phyloP scores from a whole-genome alignment of 2,797 vertebrate species.

The Rhinoraja longicauda region DNA sequence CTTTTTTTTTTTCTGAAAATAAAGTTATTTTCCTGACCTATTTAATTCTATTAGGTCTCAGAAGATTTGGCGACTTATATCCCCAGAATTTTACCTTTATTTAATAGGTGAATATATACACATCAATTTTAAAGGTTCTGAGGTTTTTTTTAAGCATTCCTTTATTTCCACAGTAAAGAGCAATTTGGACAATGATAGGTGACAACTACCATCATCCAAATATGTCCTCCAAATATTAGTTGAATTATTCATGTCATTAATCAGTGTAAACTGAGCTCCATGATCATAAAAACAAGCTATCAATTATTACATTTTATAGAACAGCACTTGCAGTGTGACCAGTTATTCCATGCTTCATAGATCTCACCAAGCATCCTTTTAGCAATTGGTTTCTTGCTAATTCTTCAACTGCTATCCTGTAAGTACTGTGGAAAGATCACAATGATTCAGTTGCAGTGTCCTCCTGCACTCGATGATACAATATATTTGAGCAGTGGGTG shows the following conservation, averaged over 20 bases:
- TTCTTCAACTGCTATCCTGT: constrained; percentile 2
- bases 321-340: not conserved
- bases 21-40: not conserved
- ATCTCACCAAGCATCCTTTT: not conserved
- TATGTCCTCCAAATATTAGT: not conserved
- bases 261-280: not conserved
- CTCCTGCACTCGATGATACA: not conserved
- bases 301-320: not conserved
- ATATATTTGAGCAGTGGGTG: not conserved
- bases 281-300: not conserved
- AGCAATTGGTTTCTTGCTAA: not conserved
- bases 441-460: not conserved
- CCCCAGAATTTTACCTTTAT: not conserved
- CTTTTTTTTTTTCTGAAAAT: not conserved
- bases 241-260: not conserved
- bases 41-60: not conserved
- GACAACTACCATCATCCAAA: not conserved
- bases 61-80: not conserved
- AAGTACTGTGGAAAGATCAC: not conserved
- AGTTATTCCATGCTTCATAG: not conserved
- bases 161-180: not conserved
- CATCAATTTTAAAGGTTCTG: too few species aligned
- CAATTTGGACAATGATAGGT: not conserved
- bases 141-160: too few species aligned
- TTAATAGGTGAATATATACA: not conserved